phyloP scores from a whole-genome alignment of 2,797 vertebrate genomes.

The Melanotaenia parkinsoni region DNA sequence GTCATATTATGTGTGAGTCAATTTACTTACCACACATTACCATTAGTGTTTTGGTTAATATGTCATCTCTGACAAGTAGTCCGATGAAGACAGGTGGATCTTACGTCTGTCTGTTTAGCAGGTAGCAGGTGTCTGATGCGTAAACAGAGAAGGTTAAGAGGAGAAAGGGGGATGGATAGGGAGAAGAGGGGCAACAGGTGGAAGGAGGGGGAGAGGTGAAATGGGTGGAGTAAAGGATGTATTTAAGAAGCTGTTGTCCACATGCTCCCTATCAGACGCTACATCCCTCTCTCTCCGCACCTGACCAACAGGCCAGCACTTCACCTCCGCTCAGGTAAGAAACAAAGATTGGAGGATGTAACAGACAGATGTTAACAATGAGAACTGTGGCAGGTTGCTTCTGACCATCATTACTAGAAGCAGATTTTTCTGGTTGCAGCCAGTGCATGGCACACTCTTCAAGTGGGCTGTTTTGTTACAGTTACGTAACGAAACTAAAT shows the following conservation, averaged over 20 bases:
- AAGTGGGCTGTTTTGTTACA: not conserved
- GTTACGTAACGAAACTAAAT: constrained; percentile 1
- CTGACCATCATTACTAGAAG: not conserved
- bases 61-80: constrained; percentile 11
- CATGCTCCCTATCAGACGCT: constrained; percentile 58
- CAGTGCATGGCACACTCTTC: not conserved
- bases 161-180: constrained; percentile 5
- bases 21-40: constrained; percentile 39
- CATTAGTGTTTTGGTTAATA: constrained; percentile 23
- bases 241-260: constrained; percentile 78
- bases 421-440: not conserved
- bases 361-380: constrained; percentile 5
- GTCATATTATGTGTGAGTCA: constrained; percentile 20
- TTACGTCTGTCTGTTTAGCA: constrained; percentile 18
- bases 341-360: not conserved
- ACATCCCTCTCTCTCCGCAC: constrained; percentile 43
- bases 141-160: constrained; percentile 67
- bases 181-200: constrained; percentile 56
- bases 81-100: constrained; percentile 7
- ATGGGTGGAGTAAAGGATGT: constrained; percentile 75
- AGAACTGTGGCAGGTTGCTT: constrained; percentile 5
- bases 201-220: constrained; percentile 49
- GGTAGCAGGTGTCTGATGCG: constrained; percentile 63
- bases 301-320: constrained; percentile 55
- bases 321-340: constrained; percentile 77